Base-by-base conservation (phyloP, 1,140 invertebrate genomes). In the Camponotus pennsylvanicus region DNA sequence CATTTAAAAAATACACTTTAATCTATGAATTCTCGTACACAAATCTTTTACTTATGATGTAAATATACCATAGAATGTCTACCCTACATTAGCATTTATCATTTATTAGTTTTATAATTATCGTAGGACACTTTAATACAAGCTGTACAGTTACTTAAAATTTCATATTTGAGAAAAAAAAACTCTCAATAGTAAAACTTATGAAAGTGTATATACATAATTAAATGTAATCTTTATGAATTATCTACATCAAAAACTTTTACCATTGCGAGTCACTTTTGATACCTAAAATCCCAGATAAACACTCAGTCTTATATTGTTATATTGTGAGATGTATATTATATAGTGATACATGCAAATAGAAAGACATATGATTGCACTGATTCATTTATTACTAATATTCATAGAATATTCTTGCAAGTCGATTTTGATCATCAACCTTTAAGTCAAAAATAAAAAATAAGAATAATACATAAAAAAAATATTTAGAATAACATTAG, bases 1-100 rank as follows among this genome's bases (percentile, higher is more conserved):
- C 64, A 82, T 66, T 85, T 85, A 78, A 57, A 85, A 90, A 87
- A 89, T 85, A 90, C 76, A 82, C 9, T 8, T 40, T 79, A 70
- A 13, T n/a, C 27, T 45, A 13, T 70, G 73, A 89, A 34, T 78
- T 76, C 13, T 21, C 18, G 8, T 27, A 49, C 52, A 27, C 32
- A 34, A 42, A 59, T 21, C 9, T 42, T 42, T n/a, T 34, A 15
- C 7, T 67, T 32, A 3, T 77, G 57, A 45, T 64, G 27, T 18
- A 75, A 75, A 59, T 59, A 75, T 18, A 75, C 34, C n/a, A 32
- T 57, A 57, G 0, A 73, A 42, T 18, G 18, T 7, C 5, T 61
- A 5, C 40, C n/a, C 13, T 59, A 73, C 4, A 4, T 40, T 75
- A 15, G 37, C 32, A 15, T 73, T 57, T 37, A 71, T n/a, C 8